These are phyloP conservation scores for Aphyosemion australe DNA, from an alignment of 2,113 vertebrate genomes.

Conservation along the genomic window DNA sequence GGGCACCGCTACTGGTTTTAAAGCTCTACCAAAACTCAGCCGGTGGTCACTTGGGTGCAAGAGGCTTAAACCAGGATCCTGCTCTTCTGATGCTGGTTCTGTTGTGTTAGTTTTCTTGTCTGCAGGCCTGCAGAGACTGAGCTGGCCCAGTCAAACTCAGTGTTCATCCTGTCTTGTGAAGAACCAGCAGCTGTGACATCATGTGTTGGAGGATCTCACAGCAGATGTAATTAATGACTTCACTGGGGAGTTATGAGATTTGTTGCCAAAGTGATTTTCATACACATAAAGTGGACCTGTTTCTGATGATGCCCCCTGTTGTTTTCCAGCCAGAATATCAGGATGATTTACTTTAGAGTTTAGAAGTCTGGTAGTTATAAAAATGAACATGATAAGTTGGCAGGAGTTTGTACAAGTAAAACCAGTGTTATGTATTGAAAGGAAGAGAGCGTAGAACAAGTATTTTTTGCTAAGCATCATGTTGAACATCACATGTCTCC, in stretches of 20 bases:
- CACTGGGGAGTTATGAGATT: slow-evolving; percentile 44
- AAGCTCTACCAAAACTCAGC: slow-evolving; percentile 18
- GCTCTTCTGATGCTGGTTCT: not conserved
- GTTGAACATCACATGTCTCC: slow-evolving; percentile 6
- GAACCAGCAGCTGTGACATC: slow-evolving; percentile 13
- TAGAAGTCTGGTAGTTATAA: slow-evolving; percentile 13
- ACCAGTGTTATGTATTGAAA: slow-evolving; percentile 22
- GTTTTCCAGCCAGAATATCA: slow-evolving; percentile 27
- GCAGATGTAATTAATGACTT: slow-evolving; percentile 46
- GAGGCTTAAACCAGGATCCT: not conserved
- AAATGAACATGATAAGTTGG: not conserved
- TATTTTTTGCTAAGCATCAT: slow-evolving; percentile 18
- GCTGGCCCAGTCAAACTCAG: slow-evolving; percentile 16
- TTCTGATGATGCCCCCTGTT: slow-evolving; percentile 41
- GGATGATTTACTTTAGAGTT: slow-evolving; percentile 6
- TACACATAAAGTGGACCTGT: slow-evolving; percentile 37
- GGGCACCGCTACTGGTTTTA: slow-evolving; percentile 5
- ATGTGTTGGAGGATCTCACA: slow-evolving; percentile 20
- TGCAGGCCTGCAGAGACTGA: slow-evolving; percentile 23
- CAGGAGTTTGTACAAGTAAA: slow-evolving; percentile 13
- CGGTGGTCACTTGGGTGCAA: not conserved
- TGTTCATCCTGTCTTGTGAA: slow-evolving; percentile 1
- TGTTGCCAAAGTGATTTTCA: slow-evolving; percentile 77
- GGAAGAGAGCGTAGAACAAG: slow-evolving; percentile 19
- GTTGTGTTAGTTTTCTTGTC: not conserved